Percentiles rank a stretch among this genome's conserved stretches.
Conservation (phyloP, 2,113 vertebrate species). For the Periophthalmus modestus region DNA sequence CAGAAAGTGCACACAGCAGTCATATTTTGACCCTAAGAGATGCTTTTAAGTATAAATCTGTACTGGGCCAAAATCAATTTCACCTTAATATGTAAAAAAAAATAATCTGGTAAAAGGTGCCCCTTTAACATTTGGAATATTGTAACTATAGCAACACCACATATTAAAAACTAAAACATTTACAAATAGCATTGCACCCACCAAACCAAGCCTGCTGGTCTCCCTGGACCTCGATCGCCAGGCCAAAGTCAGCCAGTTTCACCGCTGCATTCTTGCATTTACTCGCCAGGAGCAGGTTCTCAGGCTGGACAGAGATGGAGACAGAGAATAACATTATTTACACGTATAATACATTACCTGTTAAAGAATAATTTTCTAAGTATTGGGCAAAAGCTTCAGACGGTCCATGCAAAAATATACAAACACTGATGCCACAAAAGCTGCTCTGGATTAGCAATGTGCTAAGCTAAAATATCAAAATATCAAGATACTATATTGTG, state of each 20-base stretch:
- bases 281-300: slow-evolving; percentile 95
- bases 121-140: not conserved
- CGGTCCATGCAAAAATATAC: slow-evolving; percentile 17
- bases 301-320: slow-evolving; percentile 78
- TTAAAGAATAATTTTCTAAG: not conserved
- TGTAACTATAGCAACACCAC: not conserved
- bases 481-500: too few relatives aligned
- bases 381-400: not conserved
- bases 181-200: slow-evolving; percentile 63
- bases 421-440: slow-evolving; percentile 24
- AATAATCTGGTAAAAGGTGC: not conserved
- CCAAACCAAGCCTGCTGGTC: slow-evolving; percentile 98
- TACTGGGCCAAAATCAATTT: not conserved
- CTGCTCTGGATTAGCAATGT: not conserved
- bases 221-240: slow-evolving; percentile 96
- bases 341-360: not conserved
- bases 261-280: slow-evolving; percentile 96
- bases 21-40: too few relatives aligned
- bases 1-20: too few relatives aligned
- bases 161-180: not conserved
- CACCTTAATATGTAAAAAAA: not conserved
- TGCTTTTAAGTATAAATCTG: too few relatives aligned
- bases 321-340: slow-evolving; percentile 15
- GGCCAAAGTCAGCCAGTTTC: slow-evolving; percentile 94
- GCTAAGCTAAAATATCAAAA: too few relatives aligned